Evolutionary conservation across 1,140 invertebrate genomes (phyloP), one percentile per base, ranked within the genome.

Genomic region (Psilanteris sp.): DNA sequence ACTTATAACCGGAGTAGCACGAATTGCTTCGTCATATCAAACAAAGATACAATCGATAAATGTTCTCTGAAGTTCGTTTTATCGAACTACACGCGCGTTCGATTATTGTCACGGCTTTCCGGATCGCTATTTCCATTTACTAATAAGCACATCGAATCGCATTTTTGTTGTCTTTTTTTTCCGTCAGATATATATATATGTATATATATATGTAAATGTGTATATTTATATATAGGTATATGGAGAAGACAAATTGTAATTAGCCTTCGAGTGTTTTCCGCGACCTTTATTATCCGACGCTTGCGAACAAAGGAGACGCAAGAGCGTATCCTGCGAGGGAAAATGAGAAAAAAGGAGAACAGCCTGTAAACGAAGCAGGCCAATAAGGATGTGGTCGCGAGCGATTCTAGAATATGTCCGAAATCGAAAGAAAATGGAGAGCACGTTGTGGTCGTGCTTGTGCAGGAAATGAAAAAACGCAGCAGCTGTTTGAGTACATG

Each of bases 401-500:
- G n/a, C n/a, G n/a, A n/a, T 24, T 34, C 29, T 41, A 39, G 31
- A 14, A 54, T 46, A 27, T 18, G 26, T 52, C 44, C 36, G 34
- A 59, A 70, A 57, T 29, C 31, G 15, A 46, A 43, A 31, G 22
- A 46, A 54, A 55, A 54, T 32, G 43, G 13, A 18, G 10, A 44
- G 44, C n/a, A 26, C 9, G 22, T 15, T 9, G 26, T 8, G 10
- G 26, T 8, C 34, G 18, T 15, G 31, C 39, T 67, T 59, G 52
- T 43, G 32, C 67, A 62, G 67, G 67, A 72, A 72, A 72, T 72
- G 67, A 62, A 61, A 62, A 72, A 72, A 72, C 20, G 46, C 32
- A 39, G 57, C 67, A 72, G 67, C 67, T 62, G 66, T 41, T 61
- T 27, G 39, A 37, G 32, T 3, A n/a, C n/a, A 48, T 62, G 67